Percentiles rank a stretch among this genome's conserved stretches.
Conservation (phyloP, 2,888 invertebrate species). For the Escarpia spicata region DNA sequence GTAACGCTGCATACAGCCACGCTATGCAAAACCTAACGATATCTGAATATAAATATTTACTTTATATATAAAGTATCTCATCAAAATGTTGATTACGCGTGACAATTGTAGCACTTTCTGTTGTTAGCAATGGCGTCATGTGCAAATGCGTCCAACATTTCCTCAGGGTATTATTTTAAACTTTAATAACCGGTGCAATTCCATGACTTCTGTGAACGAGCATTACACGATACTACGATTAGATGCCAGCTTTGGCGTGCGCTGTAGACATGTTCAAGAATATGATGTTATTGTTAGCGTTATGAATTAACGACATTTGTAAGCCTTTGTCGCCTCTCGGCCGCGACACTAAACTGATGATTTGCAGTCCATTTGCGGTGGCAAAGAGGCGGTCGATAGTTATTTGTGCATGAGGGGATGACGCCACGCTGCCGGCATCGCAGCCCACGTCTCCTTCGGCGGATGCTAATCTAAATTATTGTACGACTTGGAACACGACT, state of each 20-base stretch:
- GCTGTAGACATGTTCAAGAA: neutral
- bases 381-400: slow-evolving; percentile 4
- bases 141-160: no score
- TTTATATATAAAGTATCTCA: no score
- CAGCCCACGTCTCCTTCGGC: neutral
- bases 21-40: no score
- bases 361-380: slow-evolving; percentile 13
- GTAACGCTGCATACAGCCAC: no score
- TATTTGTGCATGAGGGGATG: neutral
- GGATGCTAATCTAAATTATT: neutral
- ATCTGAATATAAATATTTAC: no score
- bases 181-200: no score
- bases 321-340: neutral
- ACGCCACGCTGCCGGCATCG: neutral
- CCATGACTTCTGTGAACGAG: no score
- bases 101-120: no score
- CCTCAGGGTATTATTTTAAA: no score
- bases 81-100: no score
- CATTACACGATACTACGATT: no score
- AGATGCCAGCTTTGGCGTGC: neutral
- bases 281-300: neutral
- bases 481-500: neutral
- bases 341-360: neutral
- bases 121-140: no score
- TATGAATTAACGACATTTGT: neutral